These are phyloP conservation scores for Chaenogobius annularis DNA, from an alignment of 2,113 vertebrate species.

Conservation along the genomic window DNA sequence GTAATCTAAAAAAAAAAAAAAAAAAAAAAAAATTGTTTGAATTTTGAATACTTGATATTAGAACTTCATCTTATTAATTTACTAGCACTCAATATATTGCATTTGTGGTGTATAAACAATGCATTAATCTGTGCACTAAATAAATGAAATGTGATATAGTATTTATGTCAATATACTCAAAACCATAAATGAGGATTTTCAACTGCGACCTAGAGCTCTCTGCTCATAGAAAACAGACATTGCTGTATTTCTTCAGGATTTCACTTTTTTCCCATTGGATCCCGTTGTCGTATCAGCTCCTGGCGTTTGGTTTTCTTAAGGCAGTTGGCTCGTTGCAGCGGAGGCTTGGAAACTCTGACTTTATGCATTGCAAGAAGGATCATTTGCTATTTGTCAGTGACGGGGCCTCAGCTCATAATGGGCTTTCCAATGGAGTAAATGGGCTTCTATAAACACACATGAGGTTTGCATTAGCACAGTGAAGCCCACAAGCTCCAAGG, in stretches of 20 bases:
- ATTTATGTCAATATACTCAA: neutral
- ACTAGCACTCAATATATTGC: neutral
- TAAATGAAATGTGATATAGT: neutral
- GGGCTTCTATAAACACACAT: slow-evolving; percentile 1
- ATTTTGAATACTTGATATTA: neutral
- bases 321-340: slow-evolving; percentile 34
- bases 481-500: slow-evolving; percentile 12
- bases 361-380: slow-evolving; percentile 42
- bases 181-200: neutral
- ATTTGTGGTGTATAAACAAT: neutral
- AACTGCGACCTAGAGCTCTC: neutral
- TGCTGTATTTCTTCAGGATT: slow-evolving; percentile 23
- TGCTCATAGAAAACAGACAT: neutral
- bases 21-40: neutral
- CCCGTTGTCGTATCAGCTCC: slow-evolving; percentile 53
- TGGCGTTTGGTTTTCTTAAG: slow-evolving; percentile 29
- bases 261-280: slow-evolving; percentile 37
- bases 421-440: slow-evolving; percentile 33
- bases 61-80: neutral
- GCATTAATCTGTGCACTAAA: neutral
- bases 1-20: too few species aligned
- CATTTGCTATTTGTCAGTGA: slow-evolving; percentile 43
- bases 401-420: slow-evolving; percentile 30
- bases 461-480: slow-evolving; percentile 13
- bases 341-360: slow-evolving; percentile 54